Percentiles rank a stretch among this genome's conserved stretches.
Evolutionary conservation across 2,888 invertebrate species (phyloP).

Genomic region (Darwinula stevensoni): DNA sequence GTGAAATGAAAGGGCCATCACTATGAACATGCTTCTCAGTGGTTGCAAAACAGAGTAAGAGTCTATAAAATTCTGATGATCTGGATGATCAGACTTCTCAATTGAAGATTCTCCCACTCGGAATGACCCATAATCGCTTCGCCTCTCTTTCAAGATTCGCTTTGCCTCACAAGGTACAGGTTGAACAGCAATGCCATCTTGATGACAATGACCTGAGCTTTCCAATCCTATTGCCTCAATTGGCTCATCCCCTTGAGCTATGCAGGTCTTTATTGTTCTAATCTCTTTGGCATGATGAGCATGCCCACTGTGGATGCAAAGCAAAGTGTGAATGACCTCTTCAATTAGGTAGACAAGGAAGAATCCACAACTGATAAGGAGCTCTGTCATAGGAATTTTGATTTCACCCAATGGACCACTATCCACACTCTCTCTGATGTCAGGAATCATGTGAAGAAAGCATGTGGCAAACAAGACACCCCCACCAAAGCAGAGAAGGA

Average conservation of each 20-base stretch:
- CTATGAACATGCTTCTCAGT: slow-evolving; percentile 8
- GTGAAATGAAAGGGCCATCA: slow-evolving; percentile 22
- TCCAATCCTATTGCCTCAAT: not conserved
- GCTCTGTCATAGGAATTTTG: slow-evolving; percentile 19
- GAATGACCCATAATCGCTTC: not conserved
- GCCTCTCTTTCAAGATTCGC: not conserved
- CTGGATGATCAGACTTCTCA: too few species aligned
- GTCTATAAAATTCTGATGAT: too few species aligned
- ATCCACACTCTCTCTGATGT: slow-evolving; percentile 16
- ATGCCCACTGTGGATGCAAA: slow-evolving; percentile 11
- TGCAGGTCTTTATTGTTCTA: not conserved
- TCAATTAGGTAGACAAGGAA: slow-evolving; percentile 25
- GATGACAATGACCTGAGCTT: too few species aligned
- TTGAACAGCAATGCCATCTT: too few species aligned
- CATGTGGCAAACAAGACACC: slow-evolving; percentile 26
- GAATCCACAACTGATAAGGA: slow-evolving; percentile 23
- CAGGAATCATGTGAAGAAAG: slow-evolving; percentile 26
- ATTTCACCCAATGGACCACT: slow-evolving; percentile 1
- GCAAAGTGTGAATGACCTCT: slow-evolving; percentile 16
- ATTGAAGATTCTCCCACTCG: too few species aligned
- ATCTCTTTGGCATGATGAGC: slow-evolving; percentile 14
- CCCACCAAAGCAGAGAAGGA: slow-evolving; percentile 21
- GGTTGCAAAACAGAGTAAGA: too few species aligned
- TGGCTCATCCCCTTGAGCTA: not conserved
- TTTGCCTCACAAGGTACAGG: too few species aligned